Evolutionary conservation across 2,113 vertebrate species (phyloP), one percentile per base, ranked within the genome.

Genomic region (Chlorodrepanis virens): DNA sequence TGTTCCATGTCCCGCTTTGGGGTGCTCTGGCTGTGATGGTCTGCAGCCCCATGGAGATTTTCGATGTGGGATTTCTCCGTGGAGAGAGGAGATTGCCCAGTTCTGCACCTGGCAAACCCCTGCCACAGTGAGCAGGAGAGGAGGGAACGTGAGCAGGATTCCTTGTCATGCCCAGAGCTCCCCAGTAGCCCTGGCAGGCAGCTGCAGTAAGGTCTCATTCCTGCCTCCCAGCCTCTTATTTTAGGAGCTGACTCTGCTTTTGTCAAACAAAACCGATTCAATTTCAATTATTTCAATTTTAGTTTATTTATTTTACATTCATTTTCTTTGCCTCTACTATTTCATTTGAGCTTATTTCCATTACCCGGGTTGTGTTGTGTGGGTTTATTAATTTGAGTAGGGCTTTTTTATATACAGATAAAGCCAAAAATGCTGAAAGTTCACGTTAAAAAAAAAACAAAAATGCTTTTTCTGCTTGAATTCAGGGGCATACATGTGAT

Each of bases 1-100:
- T 2, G 14, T 2, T 31, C 11, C 2, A 0, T 20, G 12, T 6
- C 35, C 56, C 0, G 39, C 3, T 35, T 14, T 1, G 33, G 61
- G 56, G 7, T 10, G 65, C 2, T 21, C 64, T 4, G 80, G 61
- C 67, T 20, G 25, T 0, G 2, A 5, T 13, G 33, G 0, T 23
- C 65, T 12, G 5, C 76, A 29, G 27, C 8, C 61, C 10, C 33
- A 0, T 11, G 25, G 39, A 44, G 82, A 8, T 75, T 63, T 33
- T 11, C 0, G 2, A 0, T 9, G 87, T 16, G 87, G 74, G 64
- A 4, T 69, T 53, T 49, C 42, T 64, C 47, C 19, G 13, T 40
- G 35, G 45, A 29, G 17, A 71, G 53, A 9, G 25, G 63, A 59
- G 57, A 7, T 19, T 9, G n/a, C 47, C 18, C 76, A 1, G 60